Conservation (phyloP, 2,113 vertebrate genomes). For the Tursiops truncatus region DNA sequence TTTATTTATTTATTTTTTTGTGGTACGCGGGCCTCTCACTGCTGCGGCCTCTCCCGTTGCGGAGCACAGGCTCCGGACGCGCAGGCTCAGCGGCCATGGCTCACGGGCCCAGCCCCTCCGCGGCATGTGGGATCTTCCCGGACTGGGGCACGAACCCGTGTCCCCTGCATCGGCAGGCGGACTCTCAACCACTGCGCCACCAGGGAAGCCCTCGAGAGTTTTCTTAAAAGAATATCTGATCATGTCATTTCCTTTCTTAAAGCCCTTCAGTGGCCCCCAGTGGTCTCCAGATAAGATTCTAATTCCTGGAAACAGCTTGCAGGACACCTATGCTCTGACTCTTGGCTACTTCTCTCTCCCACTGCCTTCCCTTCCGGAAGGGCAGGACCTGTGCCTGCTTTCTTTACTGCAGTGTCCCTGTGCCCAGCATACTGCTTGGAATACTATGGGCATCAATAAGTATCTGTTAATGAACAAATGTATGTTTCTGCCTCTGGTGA, state of each 20-base stretch:
- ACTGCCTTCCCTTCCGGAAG: neutral
- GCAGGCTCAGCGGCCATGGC: no score
- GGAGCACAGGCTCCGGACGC: no score
- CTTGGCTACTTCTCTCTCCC: neutral
- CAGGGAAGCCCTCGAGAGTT: neutral
- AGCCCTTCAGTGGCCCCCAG: neutral
- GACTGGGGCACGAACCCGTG: no score
- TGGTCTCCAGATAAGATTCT: neutral
- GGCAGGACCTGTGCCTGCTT: neutral
- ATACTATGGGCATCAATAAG: neutral
- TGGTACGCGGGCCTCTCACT: no score
- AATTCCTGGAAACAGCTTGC: neutral
- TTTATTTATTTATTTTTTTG: no score
- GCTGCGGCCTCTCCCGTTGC: no score
- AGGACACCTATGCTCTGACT: neutral
- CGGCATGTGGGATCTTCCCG: no score
- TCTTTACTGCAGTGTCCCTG: neutral
- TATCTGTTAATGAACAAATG: neutral
- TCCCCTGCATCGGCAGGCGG: no score
- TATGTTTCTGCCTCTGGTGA: neutral
- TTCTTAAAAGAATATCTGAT: neutral
- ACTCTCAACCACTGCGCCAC: no score
- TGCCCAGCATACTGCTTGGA: neutral
- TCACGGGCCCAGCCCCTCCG: no score
- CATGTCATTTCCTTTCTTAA: neutral